Percentiles rank a stretch among this genome's conserved stretches.
Evolutionary conservation across 2,797 vertebrate species (phyloP).

Genomic region (Labroides dimidiatus): DNA sequence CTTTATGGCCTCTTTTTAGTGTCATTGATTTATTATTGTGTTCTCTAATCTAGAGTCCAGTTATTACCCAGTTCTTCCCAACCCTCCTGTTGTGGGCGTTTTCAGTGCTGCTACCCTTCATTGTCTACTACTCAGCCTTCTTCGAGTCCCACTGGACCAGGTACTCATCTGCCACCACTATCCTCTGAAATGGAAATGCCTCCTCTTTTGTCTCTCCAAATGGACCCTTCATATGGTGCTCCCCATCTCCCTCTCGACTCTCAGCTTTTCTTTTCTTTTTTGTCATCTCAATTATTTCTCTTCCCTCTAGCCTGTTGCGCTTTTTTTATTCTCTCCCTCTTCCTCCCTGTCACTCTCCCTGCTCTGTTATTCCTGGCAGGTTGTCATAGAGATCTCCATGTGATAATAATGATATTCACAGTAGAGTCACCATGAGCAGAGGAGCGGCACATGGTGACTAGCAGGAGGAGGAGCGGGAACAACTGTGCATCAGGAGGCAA

Average conservation of each 20-base stretch:
- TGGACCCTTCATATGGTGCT: conserved; percentile 26
- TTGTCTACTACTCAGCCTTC: conserved; percentile 96
- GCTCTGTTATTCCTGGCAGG: conserved; percentile 79
- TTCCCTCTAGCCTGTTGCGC: conserved; percentile 66
- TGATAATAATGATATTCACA: conserved; percentile 82
- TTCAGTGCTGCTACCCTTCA: conserved; percentile 93
- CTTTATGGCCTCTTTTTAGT: not conserved
- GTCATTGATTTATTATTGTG: conserved; percentile 16
- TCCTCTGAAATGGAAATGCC: conserved; percentile 53
- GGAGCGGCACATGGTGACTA: conserved; percentile 52
- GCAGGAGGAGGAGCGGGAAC: conserved; percentile 67
- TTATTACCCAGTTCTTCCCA: conserved; percentile 96
- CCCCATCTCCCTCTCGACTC: conserved; percentile 39
- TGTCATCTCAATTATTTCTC: conserved; percentile 38
- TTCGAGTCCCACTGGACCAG: conserved; percentile 98
- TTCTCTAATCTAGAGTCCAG: conserved; percentile 86
- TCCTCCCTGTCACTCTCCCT: conserved; percentile 67
- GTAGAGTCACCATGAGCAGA: conserved; percentile 64
- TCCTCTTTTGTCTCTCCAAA: conserved; percentile 27
- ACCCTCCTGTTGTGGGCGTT: conserved; percentile 96
- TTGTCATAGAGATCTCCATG: conserved; percentile 88
- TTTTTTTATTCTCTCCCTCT: conserved; percentile 62
- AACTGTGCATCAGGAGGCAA: conserved; percentile 70
- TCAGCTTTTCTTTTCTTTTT: conserved; percentile 18
- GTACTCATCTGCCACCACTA: conserved; percentile 75